Conservation (phyloP, 2,797 vertebrate genomes). For the Cyprinella venusta region DNA sequence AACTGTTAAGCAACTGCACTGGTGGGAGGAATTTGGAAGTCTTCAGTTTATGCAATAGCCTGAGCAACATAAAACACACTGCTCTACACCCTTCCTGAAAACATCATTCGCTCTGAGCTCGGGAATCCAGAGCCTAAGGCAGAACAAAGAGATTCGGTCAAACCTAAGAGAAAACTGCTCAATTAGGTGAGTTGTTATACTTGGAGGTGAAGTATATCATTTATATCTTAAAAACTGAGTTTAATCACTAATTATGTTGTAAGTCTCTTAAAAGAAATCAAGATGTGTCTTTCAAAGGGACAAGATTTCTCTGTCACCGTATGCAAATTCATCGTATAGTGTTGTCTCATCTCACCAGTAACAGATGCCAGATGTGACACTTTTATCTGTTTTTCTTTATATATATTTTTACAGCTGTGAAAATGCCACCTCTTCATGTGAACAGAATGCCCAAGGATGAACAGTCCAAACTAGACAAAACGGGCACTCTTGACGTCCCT, state of each 20-base stretch:
- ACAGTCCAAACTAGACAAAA: conserved; percentile 54
- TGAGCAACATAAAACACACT: neutral
- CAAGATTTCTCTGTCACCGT: neutral
- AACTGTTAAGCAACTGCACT: neutral
- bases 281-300: neutral
- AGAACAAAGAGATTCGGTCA: too few relatives aligned
- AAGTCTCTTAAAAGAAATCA: neutral
- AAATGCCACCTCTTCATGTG: conserved; percentile 67
- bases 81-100: neutral
- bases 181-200: neutral
- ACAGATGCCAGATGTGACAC: neutral
- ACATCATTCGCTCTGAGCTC: neutral
- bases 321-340: too few relatives aligned
- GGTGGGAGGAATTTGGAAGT: neutral
- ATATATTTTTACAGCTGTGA: conserved; percentile 20
- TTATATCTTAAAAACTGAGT: neutral
- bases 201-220: conserved; percentile 4
- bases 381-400: neutral
- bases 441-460: conserved; percentile 66
- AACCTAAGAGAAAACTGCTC: neutral
- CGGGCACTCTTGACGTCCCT: conserved; percentile 63
- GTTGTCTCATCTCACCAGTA: neutral
- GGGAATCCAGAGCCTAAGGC: neutral
- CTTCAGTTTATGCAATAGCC: neutral
- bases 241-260: neutral